These are phyloP conservation scores for Dryococelus australis DNA, from an alignment of 2,888 invertebrate species.

Conservation along the genomic window DNA sequence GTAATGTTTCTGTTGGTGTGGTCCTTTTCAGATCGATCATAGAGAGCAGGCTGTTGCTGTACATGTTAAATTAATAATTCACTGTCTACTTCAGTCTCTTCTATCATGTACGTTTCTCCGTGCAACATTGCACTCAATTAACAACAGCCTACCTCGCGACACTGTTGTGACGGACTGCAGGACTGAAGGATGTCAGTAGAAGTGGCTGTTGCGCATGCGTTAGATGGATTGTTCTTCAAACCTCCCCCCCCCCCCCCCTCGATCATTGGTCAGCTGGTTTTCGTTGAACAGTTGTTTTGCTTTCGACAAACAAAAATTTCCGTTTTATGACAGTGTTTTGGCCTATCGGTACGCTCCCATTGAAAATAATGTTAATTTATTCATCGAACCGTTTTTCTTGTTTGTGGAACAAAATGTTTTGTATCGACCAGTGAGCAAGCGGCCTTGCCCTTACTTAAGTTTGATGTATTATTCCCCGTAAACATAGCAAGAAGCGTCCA, in stretches of 20 bases:
- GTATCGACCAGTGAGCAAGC: not conserved
- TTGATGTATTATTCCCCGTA: too few species aligned
- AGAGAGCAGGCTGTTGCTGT: not conserved
- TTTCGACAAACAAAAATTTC: not conserved
- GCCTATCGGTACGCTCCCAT: not conserved
- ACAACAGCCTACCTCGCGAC: not conserved
- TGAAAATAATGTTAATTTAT: not conserved
- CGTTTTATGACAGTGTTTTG: not conserved
- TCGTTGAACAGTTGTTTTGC: not conserved
- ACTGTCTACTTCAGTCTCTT: constrained; percentile 4
- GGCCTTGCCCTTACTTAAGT: not conserved
- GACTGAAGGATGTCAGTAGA: not conserved
- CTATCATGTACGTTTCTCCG: not conserved
- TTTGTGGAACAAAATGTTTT: constrained; percentile 18
- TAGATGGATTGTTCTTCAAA: not conserved
- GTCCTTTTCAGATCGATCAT: not conserved
- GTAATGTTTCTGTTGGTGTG: not conserved
- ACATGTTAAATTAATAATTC: not conserved
- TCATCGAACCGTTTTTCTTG: too few species aligned
- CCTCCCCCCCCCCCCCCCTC: not conserved
- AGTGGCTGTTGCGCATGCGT: not conserved
- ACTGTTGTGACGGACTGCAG: not conserved
- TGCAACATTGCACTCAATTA: not conserved
- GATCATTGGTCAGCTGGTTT: not conserved
- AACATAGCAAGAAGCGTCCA: too few species aligned